Evolutionary conservation across 1,140 invertebrate species (phyloP), one percentile per base, ranked within the genome.

Genomic region (Macrocentrus cingulum): DNA sequence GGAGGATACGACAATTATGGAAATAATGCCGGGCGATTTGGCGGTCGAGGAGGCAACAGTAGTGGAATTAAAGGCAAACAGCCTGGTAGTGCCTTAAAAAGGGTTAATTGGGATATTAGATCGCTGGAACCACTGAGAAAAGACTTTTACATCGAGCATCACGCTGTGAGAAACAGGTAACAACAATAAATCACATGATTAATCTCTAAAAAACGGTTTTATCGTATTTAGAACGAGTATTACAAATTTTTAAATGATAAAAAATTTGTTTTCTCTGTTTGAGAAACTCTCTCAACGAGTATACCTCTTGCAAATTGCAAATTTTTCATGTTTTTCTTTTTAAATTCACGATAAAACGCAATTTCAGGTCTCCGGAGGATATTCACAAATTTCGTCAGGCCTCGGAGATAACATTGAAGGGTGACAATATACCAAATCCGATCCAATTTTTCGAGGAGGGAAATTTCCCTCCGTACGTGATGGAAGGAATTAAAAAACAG

Each of bases 111-210:
- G 87, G 86, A 88, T 65, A 62, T 83, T 51, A 71, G 75, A 34
- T 61, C 78, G 52, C 70, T 90, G 2, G 77, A 82, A 59, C 84
- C 86, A 42, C 83, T 91, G 67, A 81, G 84, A 56, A 90, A 90
- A 71, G 83, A 89, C 70, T 90, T 90, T 71, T 91, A 90, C 70
- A 66, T 80, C 8, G 85, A 88, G 64, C 82, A 86, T 69, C 80
- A 82, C 9, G 72, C 76, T 66, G 82, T 87, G 19, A 65, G 78
- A 36, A 81, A 76, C 52, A 79, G 82, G 82, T 83, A 65, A 48
- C 50, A 8, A 2, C 2, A 3, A 29, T 15, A 56, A 54, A 18
- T 34, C 32, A 41, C 4, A 48, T 49, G 49, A 32, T 53, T 29
- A 34, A 29, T 48, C n/a, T n/a, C n/a, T n/a, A n/a, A n/a, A n/a